Evolutionary conservation across 2,888 invertebrate species (phyloP).

Genomic region (Megalurothrips usitatus): DNA sequence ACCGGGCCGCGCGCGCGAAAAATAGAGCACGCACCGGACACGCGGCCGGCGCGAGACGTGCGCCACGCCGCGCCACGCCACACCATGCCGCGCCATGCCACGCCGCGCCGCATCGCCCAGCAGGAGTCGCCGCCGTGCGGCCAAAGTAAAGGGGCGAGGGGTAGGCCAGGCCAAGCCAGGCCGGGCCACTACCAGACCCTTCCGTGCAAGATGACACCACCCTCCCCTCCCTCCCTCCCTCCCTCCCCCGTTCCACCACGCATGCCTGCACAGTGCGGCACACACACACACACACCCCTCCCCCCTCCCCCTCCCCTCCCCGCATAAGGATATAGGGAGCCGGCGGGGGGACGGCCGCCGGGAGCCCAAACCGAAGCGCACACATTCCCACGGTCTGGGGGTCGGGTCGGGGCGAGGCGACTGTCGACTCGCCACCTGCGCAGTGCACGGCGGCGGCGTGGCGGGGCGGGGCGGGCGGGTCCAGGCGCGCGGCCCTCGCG

Average conservation of each 20-base stretch:
- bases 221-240: not conserved
- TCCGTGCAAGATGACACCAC: slow-evolving; percentile 18
- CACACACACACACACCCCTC: slow-evolving; percentile 4
- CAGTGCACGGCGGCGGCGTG: not conserved
- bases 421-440: slow-evolving; percentile 4
- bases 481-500: slow-evolving; percentile 5
- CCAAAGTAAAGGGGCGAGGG: not conserved
- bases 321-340: not conserved
- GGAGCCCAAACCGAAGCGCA: not conserved
- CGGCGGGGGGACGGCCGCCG: not conserved
- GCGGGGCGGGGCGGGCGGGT: not conserved
- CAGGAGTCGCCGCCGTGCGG: not conserved
- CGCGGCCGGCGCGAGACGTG: too few species aligned
- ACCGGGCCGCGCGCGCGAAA: too few species aligned
- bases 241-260: not conserved
- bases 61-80: not conserved
- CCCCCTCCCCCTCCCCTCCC: not conserved
- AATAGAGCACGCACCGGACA: too few species aligned
- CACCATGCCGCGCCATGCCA: not conserved
- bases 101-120: not conserved
- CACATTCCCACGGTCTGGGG: slow-evolving; percentile 21
- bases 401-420: not conserved
- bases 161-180: not conserved
- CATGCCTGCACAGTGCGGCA: slow-evolving; percentile 23
- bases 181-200: not conserved